phyloP scores from a whole-genome alignment of 2,113 vertebrate genomes.

The Ailurus styani region DNA sequence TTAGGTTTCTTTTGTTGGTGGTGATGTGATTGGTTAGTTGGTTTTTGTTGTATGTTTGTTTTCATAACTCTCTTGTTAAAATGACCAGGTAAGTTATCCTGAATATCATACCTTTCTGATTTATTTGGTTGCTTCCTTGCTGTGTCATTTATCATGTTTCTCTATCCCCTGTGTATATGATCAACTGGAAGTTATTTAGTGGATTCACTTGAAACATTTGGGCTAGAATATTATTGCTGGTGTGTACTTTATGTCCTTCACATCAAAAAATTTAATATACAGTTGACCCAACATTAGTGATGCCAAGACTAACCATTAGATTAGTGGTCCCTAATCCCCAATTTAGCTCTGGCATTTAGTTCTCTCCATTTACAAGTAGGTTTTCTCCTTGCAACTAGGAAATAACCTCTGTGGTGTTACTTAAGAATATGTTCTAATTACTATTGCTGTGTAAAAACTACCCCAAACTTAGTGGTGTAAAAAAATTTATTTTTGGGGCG shows the following conservation, averaged over 20 bases:
- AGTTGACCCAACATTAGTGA: not conserved
- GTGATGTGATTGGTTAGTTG: not conserved
- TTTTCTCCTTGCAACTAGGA: not conserved
- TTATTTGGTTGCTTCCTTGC: not conserved
- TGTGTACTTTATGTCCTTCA: not conserved
- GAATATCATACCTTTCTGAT: not conserved
- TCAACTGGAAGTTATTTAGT: conserved; percentile 21
- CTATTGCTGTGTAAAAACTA: not conserved
- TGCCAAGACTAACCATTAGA: not conserved
- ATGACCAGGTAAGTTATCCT: not conserved
- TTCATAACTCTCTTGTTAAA: conserved; percentile 1
- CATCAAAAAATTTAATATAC: not conserved
- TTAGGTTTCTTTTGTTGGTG: not conserved
- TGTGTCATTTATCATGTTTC: conserved; percentile 15
- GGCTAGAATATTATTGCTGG: not conserved
- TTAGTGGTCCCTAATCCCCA: not conserved
- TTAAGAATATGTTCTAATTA: conserved; percentile 4
- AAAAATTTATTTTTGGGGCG: not conserved
- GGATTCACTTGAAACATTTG: conserved; percentile 33
- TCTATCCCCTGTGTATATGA: not conserved
- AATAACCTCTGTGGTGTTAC: not conserved
- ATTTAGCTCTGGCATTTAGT: not conserved
- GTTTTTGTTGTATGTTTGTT: not conserved
- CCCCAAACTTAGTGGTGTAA: not conserved
- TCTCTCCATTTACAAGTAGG: not conserved